A percentile compares a stretch with the other conserved stretches of the same genome.
Conservation (phyloP, 2,797 vertebrate genomes). For the Enteromius afrohamiltoni region DNA sequence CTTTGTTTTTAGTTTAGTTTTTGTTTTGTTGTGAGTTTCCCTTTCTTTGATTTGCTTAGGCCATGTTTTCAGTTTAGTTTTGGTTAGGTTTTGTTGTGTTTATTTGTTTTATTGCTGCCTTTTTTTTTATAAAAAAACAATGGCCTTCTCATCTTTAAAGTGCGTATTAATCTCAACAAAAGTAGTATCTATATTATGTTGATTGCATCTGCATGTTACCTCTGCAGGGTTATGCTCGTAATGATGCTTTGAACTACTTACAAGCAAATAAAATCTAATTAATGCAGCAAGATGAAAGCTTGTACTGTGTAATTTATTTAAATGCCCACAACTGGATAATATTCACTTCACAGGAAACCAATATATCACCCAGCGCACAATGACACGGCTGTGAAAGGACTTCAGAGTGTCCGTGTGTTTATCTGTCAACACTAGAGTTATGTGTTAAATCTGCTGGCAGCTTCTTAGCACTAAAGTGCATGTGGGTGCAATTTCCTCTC, state of each 20-base stretch:
- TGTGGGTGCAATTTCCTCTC: slow-evolving; percentile 46
- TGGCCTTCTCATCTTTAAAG: not conserved
- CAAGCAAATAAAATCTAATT: slow-evolving; percentile 39
- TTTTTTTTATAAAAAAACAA: not conserved
- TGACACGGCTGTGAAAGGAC: slow-evolving; percentile 21
- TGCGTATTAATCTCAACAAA: not conserved
- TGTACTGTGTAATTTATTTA: slow-evolving; percentile 39
- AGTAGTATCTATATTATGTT: not conserved
- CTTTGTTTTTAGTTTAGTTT: slow-evolving; percentile 2
- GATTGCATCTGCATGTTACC: slow-evolving; percentile 3
- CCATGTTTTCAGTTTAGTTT: not conserved
- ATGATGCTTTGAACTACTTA: slow-evolving; percentile 5
- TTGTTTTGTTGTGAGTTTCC: not conserved
- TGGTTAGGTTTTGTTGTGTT: not conserved
- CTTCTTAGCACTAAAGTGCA: slow-evolving; percentile 42
- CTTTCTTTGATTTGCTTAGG: not conserved
- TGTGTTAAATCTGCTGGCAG: slow-evolving; percentile 42
- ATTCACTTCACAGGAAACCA: slow-evolving; percentile 15
- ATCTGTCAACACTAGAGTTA: slow-evolving; percentile 34
- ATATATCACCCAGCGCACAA: not conserved
- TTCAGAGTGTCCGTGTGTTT: slow-evolving; percentile 38
- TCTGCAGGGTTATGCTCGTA: slow-evolving; percentile 11
- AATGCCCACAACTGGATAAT: slow-evolving; percentile 22
- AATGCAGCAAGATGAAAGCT: slow-evolving; percentile 18
- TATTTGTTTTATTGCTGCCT: not conserved